phyloP scores from a whole-genome alignment of 2,888 invertebrate species.

The Caenorhabditis panamensis region DNA sequence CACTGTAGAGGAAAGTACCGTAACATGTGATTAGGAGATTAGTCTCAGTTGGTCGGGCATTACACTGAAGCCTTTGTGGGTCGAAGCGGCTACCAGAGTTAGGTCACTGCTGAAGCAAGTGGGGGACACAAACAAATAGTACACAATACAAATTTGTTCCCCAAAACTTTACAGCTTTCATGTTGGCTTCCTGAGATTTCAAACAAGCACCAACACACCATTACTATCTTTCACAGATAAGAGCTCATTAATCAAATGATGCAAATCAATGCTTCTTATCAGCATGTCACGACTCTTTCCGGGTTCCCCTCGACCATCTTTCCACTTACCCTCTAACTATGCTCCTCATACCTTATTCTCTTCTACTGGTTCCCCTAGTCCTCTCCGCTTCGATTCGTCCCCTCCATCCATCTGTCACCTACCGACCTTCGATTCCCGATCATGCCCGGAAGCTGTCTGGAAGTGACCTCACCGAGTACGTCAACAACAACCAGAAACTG shows the following conservation, averaged over 20 bases:
- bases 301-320: slow-evolving; percentile 37
- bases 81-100: no score
- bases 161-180: no score
- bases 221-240: not conserved
- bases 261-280: slow-evolving; percentile 35
- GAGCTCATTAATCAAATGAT: slow-evolving; percentile 43
- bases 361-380: not conserved
- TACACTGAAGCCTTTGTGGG: not conserved
- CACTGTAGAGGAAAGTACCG: not conserved
- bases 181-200: not conserved
- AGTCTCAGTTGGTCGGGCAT: not conserved
- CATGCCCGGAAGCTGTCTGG: slow-evolving; percentile 33
- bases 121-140: no score
- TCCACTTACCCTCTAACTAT: slow-evolving; percentile 8
- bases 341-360: slow-evolving; percentile 6
- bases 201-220: not conserved
- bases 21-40: slow-evolving; percentile 1
- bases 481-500: slow-evolving; percentile 36
- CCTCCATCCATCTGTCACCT: slow-evolving; percentile 22
- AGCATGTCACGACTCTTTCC: slow-evolving; percentile 32
- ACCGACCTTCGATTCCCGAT: slow-evolving; percentile 21
- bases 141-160: no score
- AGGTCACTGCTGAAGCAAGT: not conserved
- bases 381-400: slow-evolving; percentile 1
- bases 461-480: slow-evolving; percentile 22